A percentile compares a stretch with the other conserved stretches of the same genome.
phyloP scores from a whole-genome alignment of 92 coral and sea anemone species.

The Phenganax subtilis region DNA sequence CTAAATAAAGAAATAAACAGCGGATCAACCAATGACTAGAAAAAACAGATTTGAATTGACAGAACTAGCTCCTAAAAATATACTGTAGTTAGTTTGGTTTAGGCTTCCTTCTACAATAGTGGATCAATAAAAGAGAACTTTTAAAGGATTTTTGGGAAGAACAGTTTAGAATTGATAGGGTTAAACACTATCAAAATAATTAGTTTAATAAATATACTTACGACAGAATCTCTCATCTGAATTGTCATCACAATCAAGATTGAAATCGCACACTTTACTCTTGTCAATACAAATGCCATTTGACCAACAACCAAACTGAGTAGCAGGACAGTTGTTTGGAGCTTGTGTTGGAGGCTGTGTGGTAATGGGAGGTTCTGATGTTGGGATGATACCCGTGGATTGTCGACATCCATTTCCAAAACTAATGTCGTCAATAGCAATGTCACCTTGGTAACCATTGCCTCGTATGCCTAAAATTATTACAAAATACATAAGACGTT shows the following conservation, averaged over 20 bases:
- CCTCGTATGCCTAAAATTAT: conserved; percentile 62
- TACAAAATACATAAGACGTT: background rate
- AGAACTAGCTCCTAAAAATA: no score
- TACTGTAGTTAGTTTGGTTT: no score
- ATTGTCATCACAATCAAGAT: conserved; percentile 73
- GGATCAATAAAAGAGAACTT: no score
- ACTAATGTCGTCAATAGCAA: conserved; percentile 92
- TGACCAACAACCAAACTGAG: conserved; percentile 78
- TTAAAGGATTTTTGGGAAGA: no score
- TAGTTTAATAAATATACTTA: conserved; percentile 49
- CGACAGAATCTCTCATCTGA: conserved; percentile 93
- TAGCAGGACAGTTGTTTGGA: conserved; percentile 69
- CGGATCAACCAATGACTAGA: background rate
- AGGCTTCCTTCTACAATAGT: no score
- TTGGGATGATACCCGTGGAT: conserved; percentile 59
- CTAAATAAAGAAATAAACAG: conserved; percentile 38
- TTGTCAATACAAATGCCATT: conserved; percentile 61
- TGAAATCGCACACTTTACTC: conserved; percentile 77
- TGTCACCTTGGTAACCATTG: conserved; percentile 71
- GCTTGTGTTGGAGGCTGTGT: conserved; percentile 74
- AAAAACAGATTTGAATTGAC: no score
- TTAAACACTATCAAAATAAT: no score
- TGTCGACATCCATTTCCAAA: conserved; percentile 56
- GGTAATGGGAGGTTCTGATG: conserved; percentile 58
- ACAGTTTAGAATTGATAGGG: no score